Percentiles rank a stretch among this genome's conserved stretches.
These are phyloP conservation scores for Thamnophis sirtalis DNA, from an alignment of 2,113 vertebrate genomes.

Conservation along the genomic window DNA sequence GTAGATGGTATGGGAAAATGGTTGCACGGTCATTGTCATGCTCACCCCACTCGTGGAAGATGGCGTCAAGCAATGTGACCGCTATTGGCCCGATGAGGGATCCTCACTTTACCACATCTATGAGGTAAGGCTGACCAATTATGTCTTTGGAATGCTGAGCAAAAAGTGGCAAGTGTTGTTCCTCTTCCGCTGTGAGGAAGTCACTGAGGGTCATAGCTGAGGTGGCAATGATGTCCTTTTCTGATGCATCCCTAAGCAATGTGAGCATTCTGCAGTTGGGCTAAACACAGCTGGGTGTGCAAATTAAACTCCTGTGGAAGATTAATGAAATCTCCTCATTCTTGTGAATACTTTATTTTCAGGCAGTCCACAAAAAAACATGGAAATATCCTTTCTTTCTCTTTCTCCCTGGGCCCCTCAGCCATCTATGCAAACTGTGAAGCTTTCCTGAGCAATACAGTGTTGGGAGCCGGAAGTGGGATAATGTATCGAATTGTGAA, in stretches of 20 bases:
- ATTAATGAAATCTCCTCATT: not conserved
- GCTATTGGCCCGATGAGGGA: slow-evolving; percentile 96
- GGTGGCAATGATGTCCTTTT: not conserved
- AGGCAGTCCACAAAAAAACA: not conserved
- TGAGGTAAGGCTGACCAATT: slow-evolving; percentile 74
- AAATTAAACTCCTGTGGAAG: not conserved
- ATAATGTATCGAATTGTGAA: not conserved
- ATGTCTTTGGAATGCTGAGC: accelerated
- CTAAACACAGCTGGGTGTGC: not conserved
- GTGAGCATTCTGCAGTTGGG: not conserved
- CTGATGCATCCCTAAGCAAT: not conserved
- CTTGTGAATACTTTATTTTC: not conserved
- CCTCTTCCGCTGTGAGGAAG: not conserved
- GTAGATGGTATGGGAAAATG: slow-evolving; percentile 98
- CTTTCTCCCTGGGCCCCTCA: not conserved
- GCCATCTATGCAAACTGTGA: not conserved
- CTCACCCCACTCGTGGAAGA: slow-evolving; percentile 91
- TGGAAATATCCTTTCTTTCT: not conserved
- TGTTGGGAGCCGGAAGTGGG: not conserved
- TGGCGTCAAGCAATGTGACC: slow-evolving; percentile 90
- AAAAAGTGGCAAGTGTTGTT: not conserved
- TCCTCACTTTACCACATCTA: slow-evolving; percentile 97
- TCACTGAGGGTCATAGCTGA: not conserved
- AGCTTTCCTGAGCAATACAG: not conserved
- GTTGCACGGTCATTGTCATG: slow-evolving; percentile 97